Conservation (phyloP, 2,797 vertebrate genomes). For the Otolemur crassicaudatus region DNA sequence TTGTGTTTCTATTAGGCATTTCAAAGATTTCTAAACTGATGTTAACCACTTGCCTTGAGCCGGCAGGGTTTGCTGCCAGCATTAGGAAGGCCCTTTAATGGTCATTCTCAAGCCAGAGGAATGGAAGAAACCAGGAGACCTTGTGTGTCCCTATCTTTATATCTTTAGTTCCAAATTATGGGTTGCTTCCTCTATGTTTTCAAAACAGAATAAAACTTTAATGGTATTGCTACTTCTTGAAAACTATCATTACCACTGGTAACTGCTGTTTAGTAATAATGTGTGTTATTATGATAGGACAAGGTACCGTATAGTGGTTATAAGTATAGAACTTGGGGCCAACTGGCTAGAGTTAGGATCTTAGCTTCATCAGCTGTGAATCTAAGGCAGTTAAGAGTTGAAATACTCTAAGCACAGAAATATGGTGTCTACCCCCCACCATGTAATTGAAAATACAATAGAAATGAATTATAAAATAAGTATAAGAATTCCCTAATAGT, state of each 20-base stretch:
- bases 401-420: conserved; percentile 18
- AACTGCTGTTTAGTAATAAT: conserved; percentile 47
- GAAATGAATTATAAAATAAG: neutral
- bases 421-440: neutral
- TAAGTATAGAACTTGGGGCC: conserved; percentile 5
- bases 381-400: conserved; percentile 20
- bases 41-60: conserved; percentile 74
- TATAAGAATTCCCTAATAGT: neutral
- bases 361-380: neutral
- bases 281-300: neutral
- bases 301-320: neutral
- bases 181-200: conserved; percentile 41
- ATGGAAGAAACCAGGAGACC: neutral
- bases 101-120: conserved; percentile 42
- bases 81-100: conserved; percentile 23
- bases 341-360: neutral
- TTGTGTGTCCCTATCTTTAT: conserved; percentile 6
- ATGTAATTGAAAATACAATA: conserved; percentile 12
- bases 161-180: conserved; percentile 63
- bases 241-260: conserved; percentile 23
- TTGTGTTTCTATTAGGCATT: conserved; percentile 76
- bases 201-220: conserved; percentile 50
- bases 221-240: conserved; percentile 11
- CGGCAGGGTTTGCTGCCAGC: neutral
- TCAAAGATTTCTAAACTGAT: conserved; percentile 74